phyloP scores from a whole-genome alignment of 2,888 invertebrate species.

The Tortrix viridana region DNA sequence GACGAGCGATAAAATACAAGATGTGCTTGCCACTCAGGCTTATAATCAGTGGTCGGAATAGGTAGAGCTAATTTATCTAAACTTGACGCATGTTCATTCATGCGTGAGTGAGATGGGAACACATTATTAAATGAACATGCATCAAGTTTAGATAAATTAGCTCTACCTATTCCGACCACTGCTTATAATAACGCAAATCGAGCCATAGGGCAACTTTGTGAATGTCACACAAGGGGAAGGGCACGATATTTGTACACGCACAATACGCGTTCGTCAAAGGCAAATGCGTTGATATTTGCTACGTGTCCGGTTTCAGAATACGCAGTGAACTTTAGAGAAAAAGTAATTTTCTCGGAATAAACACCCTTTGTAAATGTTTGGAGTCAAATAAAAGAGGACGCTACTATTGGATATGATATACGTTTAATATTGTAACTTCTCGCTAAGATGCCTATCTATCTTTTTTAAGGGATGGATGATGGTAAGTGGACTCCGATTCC shows the following conservation, averaged over 20 bases:
- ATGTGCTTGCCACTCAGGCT: too few species aligned
- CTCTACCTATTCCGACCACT: too few species aligned
- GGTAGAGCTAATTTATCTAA: too few species aligned
- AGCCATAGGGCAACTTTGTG: conserved; percentile 38
- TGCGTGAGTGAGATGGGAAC: too few species aligned
- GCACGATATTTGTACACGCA: conserved; percentile 30
- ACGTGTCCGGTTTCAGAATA: conserved; percentile 9
- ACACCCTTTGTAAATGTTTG: neutral
- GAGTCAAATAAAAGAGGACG: neutral
- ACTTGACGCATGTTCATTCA: too few species aligned
- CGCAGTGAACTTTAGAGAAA: neutral
- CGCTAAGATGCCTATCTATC: too few species aligned
- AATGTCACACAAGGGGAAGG: conserved; percentile 49
- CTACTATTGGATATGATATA: neutral
- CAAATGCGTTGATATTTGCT: conserved; percentile 25
- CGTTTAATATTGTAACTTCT: neutral
- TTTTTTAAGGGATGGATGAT: too few species aligned
- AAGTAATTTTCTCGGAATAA: neutral
- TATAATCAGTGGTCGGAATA: too few species aligned
- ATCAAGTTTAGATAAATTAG: too few species aligned
- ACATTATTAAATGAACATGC: too few species aligned
- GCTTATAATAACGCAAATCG: conserved; percentile 15
- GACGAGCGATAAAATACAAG: too few species aligned
- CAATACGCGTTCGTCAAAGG: conserved; percentile 4
- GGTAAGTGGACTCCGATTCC: too few species aligned